Conservation (phyloP, 2,888 invertebrate genomes). For the Acanthosoma haemorrhoidale region DNA sequence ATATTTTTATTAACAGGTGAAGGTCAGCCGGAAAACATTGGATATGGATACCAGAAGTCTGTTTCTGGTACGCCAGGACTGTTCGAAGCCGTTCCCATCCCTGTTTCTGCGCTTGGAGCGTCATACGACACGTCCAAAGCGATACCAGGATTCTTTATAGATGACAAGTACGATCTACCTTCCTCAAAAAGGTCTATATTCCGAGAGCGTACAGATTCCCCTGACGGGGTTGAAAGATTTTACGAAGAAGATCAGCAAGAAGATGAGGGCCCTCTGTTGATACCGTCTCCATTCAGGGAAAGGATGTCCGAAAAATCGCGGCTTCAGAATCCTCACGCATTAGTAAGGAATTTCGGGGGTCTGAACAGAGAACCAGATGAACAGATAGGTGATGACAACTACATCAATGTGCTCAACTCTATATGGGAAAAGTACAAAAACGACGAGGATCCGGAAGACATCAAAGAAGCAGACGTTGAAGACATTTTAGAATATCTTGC, state of each 20-base stretch:
- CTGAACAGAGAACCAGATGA: constrained; percentile 33
- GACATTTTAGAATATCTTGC: constrained; percentile 41
- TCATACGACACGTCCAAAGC: constrained; percentile 36
- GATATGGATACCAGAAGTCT: constrained; percentile 47
- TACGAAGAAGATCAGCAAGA: constrained; percentile 33
- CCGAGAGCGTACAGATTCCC: constrained; percentile 41
- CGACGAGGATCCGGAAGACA: constrained; percentile 43
- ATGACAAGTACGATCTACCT: constrained; percentile 35
- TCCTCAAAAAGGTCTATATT: constrained; percentile 42
- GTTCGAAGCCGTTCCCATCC: constrained; percentile 36
- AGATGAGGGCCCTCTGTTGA: constrained; percentile 24
- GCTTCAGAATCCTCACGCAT: constrained; percentile 29
- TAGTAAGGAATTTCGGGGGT: constrained; percentile 35
- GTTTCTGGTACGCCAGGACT: constrained; percentile 38
- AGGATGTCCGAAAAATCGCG: constrained; percentile 37
- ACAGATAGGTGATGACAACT: constrained; percentile 47
- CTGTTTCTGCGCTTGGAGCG: constrained; percentile 34
- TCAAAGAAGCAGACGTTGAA: constrained; percentile 41
- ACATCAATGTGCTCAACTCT: constrained; percentile 53
- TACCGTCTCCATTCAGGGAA: constrained; percentile 41
- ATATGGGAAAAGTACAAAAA: constrained; percentile 57
- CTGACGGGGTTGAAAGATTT: constrained; percentile 38
- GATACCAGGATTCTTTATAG: constrained; percentile 39
- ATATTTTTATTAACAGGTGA: constrained; percentile 35
- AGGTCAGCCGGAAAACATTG: constrained; percentile 49